Evolutionary conservation across 1,140 invertebrate species (phyloP), one percentile per base, ranked within the genome.

Genomic region (Pinna nobilis): DNA sequence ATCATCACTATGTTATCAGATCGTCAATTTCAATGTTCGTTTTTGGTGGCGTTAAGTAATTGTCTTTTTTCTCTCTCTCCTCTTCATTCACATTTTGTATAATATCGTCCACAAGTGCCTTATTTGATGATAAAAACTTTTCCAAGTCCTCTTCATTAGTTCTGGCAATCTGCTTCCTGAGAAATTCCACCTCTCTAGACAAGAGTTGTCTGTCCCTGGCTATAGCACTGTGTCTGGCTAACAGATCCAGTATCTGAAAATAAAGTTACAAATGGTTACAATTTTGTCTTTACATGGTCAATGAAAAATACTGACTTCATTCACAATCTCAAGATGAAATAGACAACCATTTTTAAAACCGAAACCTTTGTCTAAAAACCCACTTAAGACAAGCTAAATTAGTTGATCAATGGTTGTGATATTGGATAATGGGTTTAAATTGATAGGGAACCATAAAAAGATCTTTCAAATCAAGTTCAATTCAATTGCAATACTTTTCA

Each of bases 171-270:
- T 85, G 80, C 41, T 75, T 75, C 13, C 86, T 83, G 37, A 87
- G 65, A 60, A 87, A 87, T 69, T 87, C 86, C 15, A 88, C 80
- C 67, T 88, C 86, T 35, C 81, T 76, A 6, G 82, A 84, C 32
- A 88, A 53, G 6, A 88, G 55, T 53, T 84, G 82, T 25, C 86
- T 74, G 63, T 88, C 85, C 50, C 77, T 70, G 63, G 79, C 74
- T 44, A 87, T 51, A 50, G 72, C 67, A 25, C 79, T 82, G 70
- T 84, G 81, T 66, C 72, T 72, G 1, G 82, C 77, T 18, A 88
- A 66, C 18, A 85, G 67, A 37, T 88, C 85, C 69, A 87, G 51
- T 9, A 88, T 65, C 85, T 87, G 74, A 65, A 32, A 33, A 35
- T 33, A 59, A 59, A 59, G 30, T 53, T 53, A 28, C 20, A 53